Evolutionary conservation across 2,797 vertebrate species (phyloP).

Genomic region (Halcyon chelicuti): DNA sequence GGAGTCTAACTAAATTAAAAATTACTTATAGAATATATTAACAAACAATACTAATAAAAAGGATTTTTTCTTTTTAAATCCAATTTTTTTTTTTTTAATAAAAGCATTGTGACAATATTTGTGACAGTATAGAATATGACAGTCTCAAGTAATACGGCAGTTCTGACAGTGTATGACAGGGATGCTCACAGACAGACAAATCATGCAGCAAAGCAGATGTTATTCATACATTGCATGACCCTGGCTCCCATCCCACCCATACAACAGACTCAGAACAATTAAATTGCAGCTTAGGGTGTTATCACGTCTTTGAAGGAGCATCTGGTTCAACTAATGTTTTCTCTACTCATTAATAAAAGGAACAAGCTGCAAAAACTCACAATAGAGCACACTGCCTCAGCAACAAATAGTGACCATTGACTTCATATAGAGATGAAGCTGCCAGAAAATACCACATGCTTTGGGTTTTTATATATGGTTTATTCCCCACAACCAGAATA

Average conservation of each 20-base stretch:
- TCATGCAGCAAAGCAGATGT: background rate
- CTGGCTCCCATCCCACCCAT: background rate
- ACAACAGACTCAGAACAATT: background rate
- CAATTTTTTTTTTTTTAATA: background rate
- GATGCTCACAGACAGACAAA: background rate
- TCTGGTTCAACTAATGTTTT: conserved; percentile 8
- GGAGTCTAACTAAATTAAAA: background rate
- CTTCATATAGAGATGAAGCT: background rate
- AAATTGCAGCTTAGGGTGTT: background rate
- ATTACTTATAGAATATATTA: background rate
- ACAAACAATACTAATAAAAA: background rate
- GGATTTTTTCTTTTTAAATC: background rate
- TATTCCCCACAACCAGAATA: background rate
- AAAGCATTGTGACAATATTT: background rate
- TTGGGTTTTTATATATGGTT: background rate
- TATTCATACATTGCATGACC: background rate
- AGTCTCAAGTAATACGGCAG: background rate
- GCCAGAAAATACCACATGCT: conserved; percentile 44
- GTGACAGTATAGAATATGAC: background rate
- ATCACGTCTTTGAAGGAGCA: conserved; percentile 4
- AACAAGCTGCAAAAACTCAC: background rate
- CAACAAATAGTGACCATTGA: conserved; percentile 41
- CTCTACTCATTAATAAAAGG: conserved; percentile 47
- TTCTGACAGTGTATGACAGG: background rate
- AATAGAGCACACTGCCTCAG: background rate